A percentile compares a stretch with the other conserved stretches of the same genome.
Evolutionary conservation across 2,888 invertebrate genomes (phyloP).

Genomic region (Hypercompe scribonia): DNA sequence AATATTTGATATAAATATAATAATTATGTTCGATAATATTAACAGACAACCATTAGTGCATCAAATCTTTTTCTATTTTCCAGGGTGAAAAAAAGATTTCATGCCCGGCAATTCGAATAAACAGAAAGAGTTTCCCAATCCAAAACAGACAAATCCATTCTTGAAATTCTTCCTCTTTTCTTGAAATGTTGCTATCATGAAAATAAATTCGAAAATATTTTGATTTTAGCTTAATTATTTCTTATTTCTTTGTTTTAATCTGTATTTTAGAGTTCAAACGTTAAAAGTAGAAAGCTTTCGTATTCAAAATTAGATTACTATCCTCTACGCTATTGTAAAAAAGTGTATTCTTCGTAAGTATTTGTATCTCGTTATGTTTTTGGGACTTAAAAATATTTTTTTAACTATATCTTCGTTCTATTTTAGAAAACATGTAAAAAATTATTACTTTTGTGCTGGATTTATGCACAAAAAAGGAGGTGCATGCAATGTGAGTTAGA

Average conservation of each 20-base stretch:
- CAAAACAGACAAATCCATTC: not conserved
- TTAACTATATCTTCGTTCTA: not conserved
- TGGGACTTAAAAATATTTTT: not conserved
- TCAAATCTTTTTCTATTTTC: too few relatives aligned
- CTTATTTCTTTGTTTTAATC: not conserved
- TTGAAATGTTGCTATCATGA: not conserved
- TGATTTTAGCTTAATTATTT: too few relatives aligned
- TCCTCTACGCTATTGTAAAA: constrained; percentile 65
- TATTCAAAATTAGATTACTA: constrained; percentile 65
- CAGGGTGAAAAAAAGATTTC: too few relatives aligned
- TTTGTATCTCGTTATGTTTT: too few relatives aligned
- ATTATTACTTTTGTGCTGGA: constrained; percentile 4
- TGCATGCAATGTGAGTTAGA: constrained; percentile 10
- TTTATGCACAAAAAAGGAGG: not conserved
- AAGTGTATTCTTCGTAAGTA: constrained; percentile 64
- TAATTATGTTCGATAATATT: too few relatives aligned
- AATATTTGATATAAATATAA: too few relatives aligned
- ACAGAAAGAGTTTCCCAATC: too few relatives aligned
- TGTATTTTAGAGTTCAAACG: not conserved
- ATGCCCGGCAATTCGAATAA: too few relatives aligned
- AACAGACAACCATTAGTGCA: too few relatives aligned
- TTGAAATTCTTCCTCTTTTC: too few relatives aligned
- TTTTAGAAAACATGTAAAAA: constrained; percentile 1
- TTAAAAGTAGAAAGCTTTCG: constrained; percentile 44
- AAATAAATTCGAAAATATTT: too few relatives aligned